Percentiles rank a stretch among this genome's conserved stretches.
Evolutionary conservation across 2,113 vertebrate species (phyloP).

Genomic region (Sebastes schlegelii): DNA sequence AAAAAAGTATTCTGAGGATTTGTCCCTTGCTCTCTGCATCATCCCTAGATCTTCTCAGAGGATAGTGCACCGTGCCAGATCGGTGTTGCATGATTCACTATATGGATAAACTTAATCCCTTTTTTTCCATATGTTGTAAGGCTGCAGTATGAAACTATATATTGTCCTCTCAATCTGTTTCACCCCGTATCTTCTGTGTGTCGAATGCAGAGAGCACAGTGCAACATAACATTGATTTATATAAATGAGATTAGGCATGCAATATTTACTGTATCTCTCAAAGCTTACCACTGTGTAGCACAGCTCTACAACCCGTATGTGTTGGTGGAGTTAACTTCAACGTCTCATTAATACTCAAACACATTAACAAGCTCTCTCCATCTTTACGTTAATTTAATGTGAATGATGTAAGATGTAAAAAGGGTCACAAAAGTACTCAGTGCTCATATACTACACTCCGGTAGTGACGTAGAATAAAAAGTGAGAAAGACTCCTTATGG

Average conservation of each 20-base stretch:
- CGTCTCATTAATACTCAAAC: conserved; percentile 43
- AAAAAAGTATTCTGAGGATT: conserved; percentile 43
- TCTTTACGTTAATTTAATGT: conserved; percentile 10
- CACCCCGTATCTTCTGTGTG: not conserved
- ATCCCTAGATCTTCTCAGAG: conserved; percentile 23
- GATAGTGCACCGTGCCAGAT: conserved; percentile 19
- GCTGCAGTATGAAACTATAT: conserved; percentile 15
- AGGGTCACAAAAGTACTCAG: conserved; percentile 32
- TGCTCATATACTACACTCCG: not conserved
- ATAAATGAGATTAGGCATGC: conserved; percentile 57
- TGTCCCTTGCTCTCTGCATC: conserved; percentile 25
- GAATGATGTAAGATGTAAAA: conserved; percentile 25
- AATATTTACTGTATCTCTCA: conserved; percentile 45
- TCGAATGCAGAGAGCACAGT: not conserved
- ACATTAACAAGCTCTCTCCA: conserved; percentile 5
- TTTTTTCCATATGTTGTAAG: conserved; percentile 62
- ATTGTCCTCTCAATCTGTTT: conserved; percentile 48
- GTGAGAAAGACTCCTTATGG: no score
- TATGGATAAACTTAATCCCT: conserved; percentile 54
- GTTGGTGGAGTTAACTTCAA: conserved; percentile 5
- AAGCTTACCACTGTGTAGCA: not conserved
- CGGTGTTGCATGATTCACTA: conserved; percentile 47
- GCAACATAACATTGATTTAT: conserved; percentile 12
- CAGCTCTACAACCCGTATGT: not conserved
- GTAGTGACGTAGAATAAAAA: no score